Conservation (phyloP, 2,797 vertebrate species). For the Thalassophryne amazonica region DNA sequence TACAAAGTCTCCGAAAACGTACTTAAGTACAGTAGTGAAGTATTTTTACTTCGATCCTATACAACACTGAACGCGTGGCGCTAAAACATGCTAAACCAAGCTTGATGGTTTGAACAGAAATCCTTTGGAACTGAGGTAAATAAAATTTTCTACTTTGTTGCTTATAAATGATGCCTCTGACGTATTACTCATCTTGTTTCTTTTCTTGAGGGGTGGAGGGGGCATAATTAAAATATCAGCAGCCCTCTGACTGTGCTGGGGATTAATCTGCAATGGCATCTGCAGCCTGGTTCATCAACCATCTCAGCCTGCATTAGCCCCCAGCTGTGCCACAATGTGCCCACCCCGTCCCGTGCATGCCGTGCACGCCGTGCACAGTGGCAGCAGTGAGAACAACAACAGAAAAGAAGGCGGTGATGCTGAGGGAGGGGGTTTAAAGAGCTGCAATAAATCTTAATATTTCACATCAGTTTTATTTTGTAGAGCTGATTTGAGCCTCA, state of each 20-base stretch:
- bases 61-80: too few species aligned
- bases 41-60: too few species aligned
- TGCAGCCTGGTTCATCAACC: slow-evolving; percentile 63
- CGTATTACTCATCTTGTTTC: slow-evolving; percentile 33
- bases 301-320: slow-evolving; percentile 59
- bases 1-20: too few species aligned
- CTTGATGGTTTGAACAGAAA: too few species aligned
- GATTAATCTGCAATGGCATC: slow-evolving; percentile 82
- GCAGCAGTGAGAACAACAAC: not conserved
- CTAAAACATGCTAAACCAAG: too few species aligned
- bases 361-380: slow-evolving; percentile 9
- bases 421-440: not conserved
- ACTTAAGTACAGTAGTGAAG: too few species aligned
- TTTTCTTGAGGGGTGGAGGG: slow-evolving; percentile 27
- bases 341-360: slow-evolving; percentile 23
- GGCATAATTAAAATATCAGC: slow-evolving; percentile 73
- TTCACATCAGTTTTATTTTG: slow-evolving; percentile 57
- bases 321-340: slow-evolving; percentile 65
- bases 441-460: slow-evolving; percentile 51
- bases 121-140: slow-evolving; percentile 12
- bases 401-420: not conserved
- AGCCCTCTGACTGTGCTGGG: slow-evolving; percentile 71
- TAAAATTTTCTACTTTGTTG: slow-evolving; percentile 26
- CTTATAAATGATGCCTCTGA: slow-evolving; percentile 55
- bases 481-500: slow-evolving; percentile 51